Conservation (phyloP, 2,888 invertebrate species). For the Slavum lentiscoides region DNA sequence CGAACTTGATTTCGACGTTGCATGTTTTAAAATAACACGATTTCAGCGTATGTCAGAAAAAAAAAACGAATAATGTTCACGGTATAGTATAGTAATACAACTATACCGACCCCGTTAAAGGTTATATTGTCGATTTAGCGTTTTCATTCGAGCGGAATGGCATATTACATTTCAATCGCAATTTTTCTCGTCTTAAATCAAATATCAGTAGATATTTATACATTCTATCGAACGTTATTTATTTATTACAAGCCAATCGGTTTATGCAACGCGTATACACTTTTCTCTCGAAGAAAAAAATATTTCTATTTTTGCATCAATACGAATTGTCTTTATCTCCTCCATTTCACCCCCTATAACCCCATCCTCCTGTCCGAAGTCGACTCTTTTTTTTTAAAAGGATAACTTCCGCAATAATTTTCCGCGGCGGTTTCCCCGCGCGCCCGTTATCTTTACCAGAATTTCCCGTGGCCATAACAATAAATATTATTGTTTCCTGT, state of each 20-base stretch:
- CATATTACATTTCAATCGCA: background rate
- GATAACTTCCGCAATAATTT: constrained; percentile 51
- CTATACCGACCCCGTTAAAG: no score
- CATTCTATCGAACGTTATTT: background rate
- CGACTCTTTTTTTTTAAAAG: constrained; percentile 28
- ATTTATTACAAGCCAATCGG: no score
- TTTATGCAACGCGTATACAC: background rate
- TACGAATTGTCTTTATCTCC: constrained; percentile 6
- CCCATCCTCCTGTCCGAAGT: constrained; percentile 10
- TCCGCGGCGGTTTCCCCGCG: constrained; percentile 17
- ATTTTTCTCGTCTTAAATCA: background rate
- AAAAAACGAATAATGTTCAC: no score
- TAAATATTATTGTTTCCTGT: constrained; percentile 53
- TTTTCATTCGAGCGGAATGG: background rate
- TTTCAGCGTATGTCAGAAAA: no score
- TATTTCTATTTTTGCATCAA: constrained; percentile 21
- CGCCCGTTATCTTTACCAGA: constrained; percentile 31
- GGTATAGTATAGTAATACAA: no score
- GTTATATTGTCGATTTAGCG: background rate
- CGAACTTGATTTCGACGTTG: no score
- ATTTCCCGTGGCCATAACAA: constrained; percentile 36
- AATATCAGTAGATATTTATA: background rate
- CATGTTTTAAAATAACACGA: no score
- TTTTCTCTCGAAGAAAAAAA: constrained; percentile 10
- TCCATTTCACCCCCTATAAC: constrained; percentile 8